phyloP scores from a whole-genome alignment of 1,140 invertebrate species.

The Brachionus rotundiformis region DNA sequence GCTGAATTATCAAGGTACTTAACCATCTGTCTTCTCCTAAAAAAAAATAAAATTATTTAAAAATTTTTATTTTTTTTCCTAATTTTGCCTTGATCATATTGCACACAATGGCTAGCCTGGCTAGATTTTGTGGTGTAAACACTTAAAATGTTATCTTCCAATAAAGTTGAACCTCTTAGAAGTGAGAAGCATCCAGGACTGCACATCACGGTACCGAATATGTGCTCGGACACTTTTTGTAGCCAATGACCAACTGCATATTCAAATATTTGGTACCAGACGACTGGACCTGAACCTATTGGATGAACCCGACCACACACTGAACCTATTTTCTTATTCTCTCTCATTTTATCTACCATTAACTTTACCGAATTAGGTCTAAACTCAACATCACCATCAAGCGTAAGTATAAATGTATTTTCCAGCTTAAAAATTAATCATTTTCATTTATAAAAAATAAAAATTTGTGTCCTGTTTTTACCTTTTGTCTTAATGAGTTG shows the following conservation, averaged over 20 bases:
- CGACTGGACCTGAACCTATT: slow-evolving; percentile 66
- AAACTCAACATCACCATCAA: slow-evolving; percentile 69
- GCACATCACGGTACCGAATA: slow-evolving; percentile 72
- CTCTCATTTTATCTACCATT: slow-evolving; percentile 68
- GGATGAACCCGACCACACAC: slow-evolving; percentile 68
- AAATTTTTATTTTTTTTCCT: neutral
- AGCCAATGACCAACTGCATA: slow-evolving; percentile 73
- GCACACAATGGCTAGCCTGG: slow-evolving; percentile 68
- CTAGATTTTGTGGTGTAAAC: slow-evolving; percentile 68
- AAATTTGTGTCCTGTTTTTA: too few species aligned
- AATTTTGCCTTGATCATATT: slow-evolving; percentile 69
- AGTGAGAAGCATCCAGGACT: slow-evolving; percentile 70
- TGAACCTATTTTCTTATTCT: slow-evolving; percentile 66
- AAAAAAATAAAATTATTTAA: neutral
- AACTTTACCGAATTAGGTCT: slow-evolving; percentile 66
- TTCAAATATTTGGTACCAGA: slow-evolving; percentile 73
- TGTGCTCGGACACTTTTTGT: slow-evolving; percentile 72
- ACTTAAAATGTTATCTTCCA: slow-evolving; percentile 70
- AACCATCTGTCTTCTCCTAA: slow-evolving; percentile 71
- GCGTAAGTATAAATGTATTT: slow-evolving; percentile 67
- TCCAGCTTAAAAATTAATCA: slow-evolving; percentile 59
- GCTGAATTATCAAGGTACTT: slow-evolving; percentile 70
- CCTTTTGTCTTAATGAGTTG: neutral
- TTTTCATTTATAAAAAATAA: neutral
- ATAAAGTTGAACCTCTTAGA: slow-evolving; percentile 68